Conservation (phyloP, 2,888 invertebrate species). For the Lasioglossum pauxillum region DNA sequence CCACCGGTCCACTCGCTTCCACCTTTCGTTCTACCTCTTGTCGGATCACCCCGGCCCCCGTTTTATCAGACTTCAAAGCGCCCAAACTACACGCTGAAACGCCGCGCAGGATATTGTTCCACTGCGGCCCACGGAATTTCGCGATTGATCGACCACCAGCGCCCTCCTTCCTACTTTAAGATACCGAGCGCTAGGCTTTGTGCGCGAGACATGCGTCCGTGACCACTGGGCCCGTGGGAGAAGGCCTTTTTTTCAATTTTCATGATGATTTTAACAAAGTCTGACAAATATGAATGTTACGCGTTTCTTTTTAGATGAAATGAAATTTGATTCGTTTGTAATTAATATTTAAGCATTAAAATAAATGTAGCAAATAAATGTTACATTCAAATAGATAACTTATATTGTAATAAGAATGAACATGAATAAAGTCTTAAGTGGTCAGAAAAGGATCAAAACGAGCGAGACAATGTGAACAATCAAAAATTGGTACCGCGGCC, state of each 20-base stretch:
- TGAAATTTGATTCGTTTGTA: no score
- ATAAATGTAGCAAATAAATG: no score
- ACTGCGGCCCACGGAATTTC: neutral
- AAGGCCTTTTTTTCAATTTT: neutral
- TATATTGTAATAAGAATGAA: no score
- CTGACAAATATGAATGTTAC: no score
- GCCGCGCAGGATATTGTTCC: slow-evolving; percentile 7
- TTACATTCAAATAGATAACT: no score
- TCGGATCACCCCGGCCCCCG: neutral
- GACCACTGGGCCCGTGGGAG: neutral
- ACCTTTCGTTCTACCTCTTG: neutral
- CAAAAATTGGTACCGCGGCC: slow-evolving; percentile 1
- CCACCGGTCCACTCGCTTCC: neutral
- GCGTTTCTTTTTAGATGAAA: no score
- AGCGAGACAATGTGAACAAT: neutral
- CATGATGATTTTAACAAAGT: no score
- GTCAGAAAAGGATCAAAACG: neutral
- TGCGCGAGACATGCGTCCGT: neutral
- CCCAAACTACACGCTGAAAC: neutral
- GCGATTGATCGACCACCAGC: neutral
- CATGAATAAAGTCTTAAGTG: neutral
- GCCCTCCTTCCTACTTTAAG: neutral
- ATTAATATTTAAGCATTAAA: no score
- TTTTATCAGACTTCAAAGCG: slow-evolving; percentile 34
- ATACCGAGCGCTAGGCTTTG: neutral